phyloP scores from a whole-genome alignment of 1,140 invertebrate genomes.

The Tetramorium alpestre region DNA sequence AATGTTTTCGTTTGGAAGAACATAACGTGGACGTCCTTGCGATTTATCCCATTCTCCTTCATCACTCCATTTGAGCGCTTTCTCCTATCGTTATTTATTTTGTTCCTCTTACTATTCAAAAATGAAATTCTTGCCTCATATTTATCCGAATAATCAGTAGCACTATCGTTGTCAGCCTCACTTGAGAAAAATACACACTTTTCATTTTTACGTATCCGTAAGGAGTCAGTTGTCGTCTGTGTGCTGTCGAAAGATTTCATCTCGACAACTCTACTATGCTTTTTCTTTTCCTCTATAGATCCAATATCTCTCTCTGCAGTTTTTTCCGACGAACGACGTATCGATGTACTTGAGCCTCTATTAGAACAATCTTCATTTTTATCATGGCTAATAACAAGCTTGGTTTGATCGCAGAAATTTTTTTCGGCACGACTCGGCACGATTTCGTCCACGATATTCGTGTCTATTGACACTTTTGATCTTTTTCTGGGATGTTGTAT shows the following conservation, averaged over 20 bases:
- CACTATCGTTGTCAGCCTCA: not conserved
- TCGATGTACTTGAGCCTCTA: not conserved
- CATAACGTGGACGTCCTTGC: not conserved
- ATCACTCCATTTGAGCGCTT: not conserved
- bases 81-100: not conserved
- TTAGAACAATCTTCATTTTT: not conserved
- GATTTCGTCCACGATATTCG: not conserved
- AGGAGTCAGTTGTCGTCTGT: not conserved
- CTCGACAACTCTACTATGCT: not conserved
- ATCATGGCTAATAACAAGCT: not conserved
- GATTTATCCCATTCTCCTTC: not conserved
- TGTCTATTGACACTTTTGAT: not conserved
- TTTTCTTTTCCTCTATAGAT: not conserved
- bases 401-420: not conserved
- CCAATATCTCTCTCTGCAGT: not conserved
- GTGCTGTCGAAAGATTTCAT: not conserved
- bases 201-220: not conserved
- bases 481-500: conserved; percentile 10
- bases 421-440: not conserved
- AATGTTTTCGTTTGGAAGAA: conserved; percentile 32
- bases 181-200: not conserved
- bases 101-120: not conserved
- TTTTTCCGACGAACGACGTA: not conserved
- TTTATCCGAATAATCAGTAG: not conserved
- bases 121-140: not conserved